These are phyloP conservation scores for Drymonia ruficornis DNA, from an alignment of 2,888 invertebrate genomes.

Conservation along the genomic window DNA sequence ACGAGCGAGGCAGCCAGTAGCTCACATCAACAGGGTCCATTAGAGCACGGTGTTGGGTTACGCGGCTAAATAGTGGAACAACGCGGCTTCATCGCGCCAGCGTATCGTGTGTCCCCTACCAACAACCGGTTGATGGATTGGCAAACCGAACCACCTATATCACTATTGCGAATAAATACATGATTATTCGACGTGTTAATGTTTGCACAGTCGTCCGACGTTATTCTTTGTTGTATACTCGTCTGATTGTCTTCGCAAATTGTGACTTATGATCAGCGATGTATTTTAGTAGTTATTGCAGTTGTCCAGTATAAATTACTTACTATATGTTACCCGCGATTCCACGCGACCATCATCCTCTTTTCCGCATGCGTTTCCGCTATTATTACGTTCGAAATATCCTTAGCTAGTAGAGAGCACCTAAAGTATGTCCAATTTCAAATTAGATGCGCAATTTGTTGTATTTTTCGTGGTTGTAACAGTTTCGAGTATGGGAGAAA, in stretches of 20 bases:
- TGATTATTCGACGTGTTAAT: not conserved
- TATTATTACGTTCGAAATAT: too few species aligned
- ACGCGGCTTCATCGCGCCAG: conserved; percentile 57
- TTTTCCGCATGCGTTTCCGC: too few species aligned
- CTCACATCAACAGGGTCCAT: conserved; percentile 59
- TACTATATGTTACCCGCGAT: too few species aligned
- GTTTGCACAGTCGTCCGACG: not conserved
- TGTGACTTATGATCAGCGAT: not conserved
- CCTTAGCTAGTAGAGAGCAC: too few species aligned
- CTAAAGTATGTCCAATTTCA: too few species aligned
- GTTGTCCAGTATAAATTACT: too few species aligned
- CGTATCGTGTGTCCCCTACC: conserved; percentile 60
- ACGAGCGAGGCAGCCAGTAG: conserved; percentile 30
- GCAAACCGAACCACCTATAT: conserved; percentile 26
- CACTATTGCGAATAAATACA: conserved; percentile 18
- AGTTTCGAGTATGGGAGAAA: too few species aligned
- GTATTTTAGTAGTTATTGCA: not conserved
- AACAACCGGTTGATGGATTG: conserved; percentile 47
- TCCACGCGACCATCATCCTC: too few species aligned
- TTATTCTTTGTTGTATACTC: not conserved
- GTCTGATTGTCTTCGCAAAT: not conserved
- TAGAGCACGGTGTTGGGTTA: conserved; percentile 64
- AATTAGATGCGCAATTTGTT: too few species aligned
- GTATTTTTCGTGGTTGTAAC: too few species aligned
- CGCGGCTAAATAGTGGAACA: conserved; percentile 78